These are phyloP conservation scores for Myiopsitta monachus DNA, from an alignment of 2,113 vertebrate genomes.

Conservation along the genomic window DNA sequence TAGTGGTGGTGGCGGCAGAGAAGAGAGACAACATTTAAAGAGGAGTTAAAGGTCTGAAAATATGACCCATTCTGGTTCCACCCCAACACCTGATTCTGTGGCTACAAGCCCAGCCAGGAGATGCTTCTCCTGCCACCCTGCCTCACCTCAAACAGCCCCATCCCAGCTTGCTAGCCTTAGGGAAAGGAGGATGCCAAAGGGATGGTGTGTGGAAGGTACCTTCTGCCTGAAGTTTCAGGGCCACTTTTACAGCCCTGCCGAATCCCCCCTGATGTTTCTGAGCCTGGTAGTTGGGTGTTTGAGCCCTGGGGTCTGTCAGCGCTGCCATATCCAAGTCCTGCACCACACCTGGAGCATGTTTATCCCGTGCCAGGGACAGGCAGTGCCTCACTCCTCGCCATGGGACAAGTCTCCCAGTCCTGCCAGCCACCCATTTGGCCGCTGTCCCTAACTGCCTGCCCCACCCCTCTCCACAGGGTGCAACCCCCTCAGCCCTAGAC, in stretches of 20 bases:
- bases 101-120: not conserved
- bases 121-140: rapidly evolving
- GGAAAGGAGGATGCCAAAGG: not conserved
- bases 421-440: not conserved
- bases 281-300: rapidly evolving
- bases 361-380: rapidly evolving
- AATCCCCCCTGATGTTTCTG: not conserved
- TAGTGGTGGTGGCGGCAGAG: not conserved
- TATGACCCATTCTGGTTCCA: rapidly evolving
- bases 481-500: rapidly evolving
- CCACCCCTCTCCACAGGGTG: rapidly evolving
- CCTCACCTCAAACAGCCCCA: not conserved
- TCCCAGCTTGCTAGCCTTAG: rapidly evolving
- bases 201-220: too few relatives aligned
- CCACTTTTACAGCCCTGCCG: not conserved
- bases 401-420: rapidly evolving
- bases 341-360: rapidly evolving
- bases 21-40: not conserved
- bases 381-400: not conserved
- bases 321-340: rapidly evolving
- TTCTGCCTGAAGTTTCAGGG: not conserved
- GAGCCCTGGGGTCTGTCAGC: rapidly evolving
- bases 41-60: not conserved
- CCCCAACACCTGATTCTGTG: not conserved
- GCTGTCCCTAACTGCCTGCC: rapidly evolving